Conservation (phyloP, 2,797 vertebrate species). For the Danio albolineatus region DNA sequence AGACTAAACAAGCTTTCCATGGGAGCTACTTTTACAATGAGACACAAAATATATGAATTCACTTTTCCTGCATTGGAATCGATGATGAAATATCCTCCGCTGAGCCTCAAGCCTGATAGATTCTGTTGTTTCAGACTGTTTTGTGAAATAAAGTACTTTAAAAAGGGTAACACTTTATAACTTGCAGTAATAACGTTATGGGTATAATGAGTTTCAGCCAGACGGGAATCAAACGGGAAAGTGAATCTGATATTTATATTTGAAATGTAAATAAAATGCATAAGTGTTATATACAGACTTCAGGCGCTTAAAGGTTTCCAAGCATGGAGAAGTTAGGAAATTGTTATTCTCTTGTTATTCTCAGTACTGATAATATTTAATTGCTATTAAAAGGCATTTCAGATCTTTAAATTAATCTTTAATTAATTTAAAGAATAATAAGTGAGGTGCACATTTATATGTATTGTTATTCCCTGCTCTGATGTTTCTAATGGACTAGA, state of each 20-base stretch:
- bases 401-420: background rate
- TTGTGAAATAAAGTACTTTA: background rate
- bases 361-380: too few relatives aligned
- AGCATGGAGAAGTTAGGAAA: background rate
- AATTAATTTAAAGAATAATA: background rate
- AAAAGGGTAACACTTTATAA: background rate
- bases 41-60: slow-evolving; percentile 45
- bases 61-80: slow-evolving; percentile 42
- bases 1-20: slow-evolving; percentile 58
- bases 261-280: background rate
- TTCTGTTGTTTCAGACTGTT: background rate
- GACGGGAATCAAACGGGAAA: background rate
- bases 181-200: background rate
- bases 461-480: background rate
- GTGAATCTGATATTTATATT: background rate
- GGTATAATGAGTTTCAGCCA: background rate
- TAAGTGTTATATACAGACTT: background rate
- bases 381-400: too few relatives aligned
- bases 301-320: background rate
- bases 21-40: slow-evolving; percentile 63
- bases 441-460: background rate
- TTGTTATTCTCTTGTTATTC: background rate
- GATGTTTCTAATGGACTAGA: background rate
- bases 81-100: background rate
- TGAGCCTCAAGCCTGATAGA: background rate